Conservation (phyloP, 2,113 vertebrate species). For the Girardinichthys multiradiatus region DNA sequence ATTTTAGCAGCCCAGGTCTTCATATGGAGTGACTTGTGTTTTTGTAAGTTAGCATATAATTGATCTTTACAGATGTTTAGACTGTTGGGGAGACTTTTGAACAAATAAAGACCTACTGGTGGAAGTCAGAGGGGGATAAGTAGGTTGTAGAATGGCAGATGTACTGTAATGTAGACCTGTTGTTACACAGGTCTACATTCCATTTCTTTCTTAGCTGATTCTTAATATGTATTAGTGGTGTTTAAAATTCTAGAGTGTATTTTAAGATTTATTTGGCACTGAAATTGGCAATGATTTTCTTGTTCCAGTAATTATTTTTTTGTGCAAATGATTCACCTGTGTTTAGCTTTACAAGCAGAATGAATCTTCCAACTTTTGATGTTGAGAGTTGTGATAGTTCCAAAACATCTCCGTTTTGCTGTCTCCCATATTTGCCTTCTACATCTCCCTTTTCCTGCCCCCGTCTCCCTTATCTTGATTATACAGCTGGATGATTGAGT, state of each 20-base stretch:
- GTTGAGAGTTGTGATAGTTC: conserved; percentile 45
- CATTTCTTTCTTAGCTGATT: neutral
- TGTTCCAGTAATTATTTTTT: neutral
- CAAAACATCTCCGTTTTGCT: conserved; percentile 64
- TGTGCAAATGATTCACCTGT: conserved; percentile 8
- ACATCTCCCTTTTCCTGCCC: conserved; percentile 64
- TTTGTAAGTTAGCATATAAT: conserved; percentile 1
- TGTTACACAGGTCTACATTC: neutral
- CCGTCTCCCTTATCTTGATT: conserved; percentile 85
- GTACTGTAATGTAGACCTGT: conserved; percentile 33
- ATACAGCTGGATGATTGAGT: conserved; percentile 88
- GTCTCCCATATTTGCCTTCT: conserved; percentile 58
- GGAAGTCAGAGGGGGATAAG: neutral
- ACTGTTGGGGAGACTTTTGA: conserved; percentile 10
- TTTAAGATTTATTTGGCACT: conserved; percentile 8
- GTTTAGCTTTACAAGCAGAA: conserved; percentile 17
- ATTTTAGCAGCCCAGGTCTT: conserved; percentile 23
- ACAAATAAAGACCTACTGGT: conserved; percentile 9
- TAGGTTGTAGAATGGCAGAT: conserved; percentile 13
- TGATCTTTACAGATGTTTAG: conserved; percentile 18
- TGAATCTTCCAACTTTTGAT: conserved; percentile 52
- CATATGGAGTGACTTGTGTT: conserved; percentile 17
- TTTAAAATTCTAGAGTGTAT: conserved; percentile 21
- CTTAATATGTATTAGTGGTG: conserved; percentile 4
- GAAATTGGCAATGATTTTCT: neutral